These are phyloP conservation scores for Palaemon carinicauda DNA, from an alignment of 1,140 invertebrate genomes.

Conservation along the genomic window DNA sequence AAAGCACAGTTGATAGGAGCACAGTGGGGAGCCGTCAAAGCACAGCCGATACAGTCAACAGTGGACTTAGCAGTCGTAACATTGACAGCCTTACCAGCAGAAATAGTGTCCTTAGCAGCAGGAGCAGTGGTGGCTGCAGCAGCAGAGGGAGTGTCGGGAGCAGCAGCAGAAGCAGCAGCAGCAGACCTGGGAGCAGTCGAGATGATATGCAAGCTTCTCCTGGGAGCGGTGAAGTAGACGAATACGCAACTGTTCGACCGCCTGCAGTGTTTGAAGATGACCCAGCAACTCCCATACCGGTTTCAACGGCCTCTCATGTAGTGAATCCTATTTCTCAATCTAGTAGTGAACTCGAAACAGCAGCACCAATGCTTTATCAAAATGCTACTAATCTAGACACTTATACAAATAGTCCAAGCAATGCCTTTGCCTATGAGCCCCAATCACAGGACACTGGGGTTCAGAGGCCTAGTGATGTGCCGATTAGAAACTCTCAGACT, in stretches of 20 bases:
- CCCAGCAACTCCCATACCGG: background rate
- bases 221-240: conserved; percentile 25
- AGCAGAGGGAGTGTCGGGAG: conserved; percentile 40
- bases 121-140: conserved; percentile 32
- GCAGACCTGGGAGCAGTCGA: conserved; percentile 28
- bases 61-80: conserved; percentile 35
- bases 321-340: conserved; percentile 1
- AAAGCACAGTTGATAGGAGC: conserved; percentile 42
- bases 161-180: conserved; percentile 41
- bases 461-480: too few species aligned
- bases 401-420: too few species aligned
- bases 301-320: background rate
- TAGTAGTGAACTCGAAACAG: background rate
- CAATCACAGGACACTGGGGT: too few species aligned
- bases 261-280: conserved; percentile 32
- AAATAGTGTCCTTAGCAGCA: conserved; percentile 40
- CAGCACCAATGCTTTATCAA: background rate
- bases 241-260: background rate
- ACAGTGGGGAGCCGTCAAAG: conserved; percentile 37
- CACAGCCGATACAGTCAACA: conserved; percentile 41
- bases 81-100: conserved; percentile 41
- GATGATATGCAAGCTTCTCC: conserved; percentile 38
- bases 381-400: too few species aligned
- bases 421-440: too few species aligned
- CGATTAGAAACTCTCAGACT: too few species aligned